These are phyloP conservation scores for Iguana delicatissima DNA, from an alignment of 2,797 vertebrate genomes.

Conservation along the genomic window DNA sequence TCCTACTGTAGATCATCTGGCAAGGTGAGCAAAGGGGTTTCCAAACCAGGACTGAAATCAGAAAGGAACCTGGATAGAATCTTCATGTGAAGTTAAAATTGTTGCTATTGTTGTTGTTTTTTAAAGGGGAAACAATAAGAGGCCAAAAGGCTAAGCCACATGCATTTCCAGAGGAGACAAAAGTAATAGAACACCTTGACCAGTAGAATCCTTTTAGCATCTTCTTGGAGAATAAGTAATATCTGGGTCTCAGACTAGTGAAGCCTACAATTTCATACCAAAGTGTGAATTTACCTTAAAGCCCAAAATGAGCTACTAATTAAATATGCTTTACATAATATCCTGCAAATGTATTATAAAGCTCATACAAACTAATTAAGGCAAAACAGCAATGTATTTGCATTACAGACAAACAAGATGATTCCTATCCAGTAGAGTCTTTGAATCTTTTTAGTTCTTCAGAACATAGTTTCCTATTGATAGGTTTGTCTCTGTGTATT, in stretches of 20 bases:
- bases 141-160: background rate
- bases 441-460: background rate
- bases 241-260: background rate
- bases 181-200: background rate
- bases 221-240: background rate
- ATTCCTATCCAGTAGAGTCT: background rate
- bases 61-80: background rate
- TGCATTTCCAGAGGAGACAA: background rate
- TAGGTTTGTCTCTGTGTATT: background rate
- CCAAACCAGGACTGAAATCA: background rate
- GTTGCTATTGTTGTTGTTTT: background rate
- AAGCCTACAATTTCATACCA: background rate
- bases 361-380: conserved; percentile 11
- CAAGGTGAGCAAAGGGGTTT: background rate
- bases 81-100: background rate
- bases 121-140: background rate
- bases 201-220: background rate
- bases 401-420: conserved; percentile 22
- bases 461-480: conserved; percentile 12
- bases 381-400: background rate
- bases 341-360: conserved; percentile 17
- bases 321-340: conserved; percentile 21
- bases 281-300: background rate
- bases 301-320: background rate
- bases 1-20: background rate